These are phyloP conservation scores for Platyrinchus mystaceus DNA, from an alignment of 2,797 vertebrate species.

Conservation along the genomic window DNA sequence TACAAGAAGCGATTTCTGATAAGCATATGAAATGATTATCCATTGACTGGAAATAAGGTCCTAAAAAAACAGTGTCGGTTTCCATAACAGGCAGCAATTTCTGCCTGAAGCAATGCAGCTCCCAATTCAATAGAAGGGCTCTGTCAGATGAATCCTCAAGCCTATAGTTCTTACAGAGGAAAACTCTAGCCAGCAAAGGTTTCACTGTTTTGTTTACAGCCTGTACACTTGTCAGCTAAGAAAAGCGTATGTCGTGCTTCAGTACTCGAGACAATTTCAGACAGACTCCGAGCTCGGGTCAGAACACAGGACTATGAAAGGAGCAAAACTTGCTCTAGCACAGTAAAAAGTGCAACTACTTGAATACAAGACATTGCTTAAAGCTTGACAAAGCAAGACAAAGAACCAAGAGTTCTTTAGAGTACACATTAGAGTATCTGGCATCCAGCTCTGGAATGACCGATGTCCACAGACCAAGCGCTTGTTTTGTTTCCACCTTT, in stretches of 20 bases:
- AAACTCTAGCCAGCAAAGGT: neutral
- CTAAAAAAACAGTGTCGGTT: neutral
- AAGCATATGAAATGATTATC: neutral
- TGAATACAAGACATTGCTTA: neutral
- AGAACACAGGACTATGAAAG: neutral
- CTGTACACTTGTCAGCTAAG: accelerated
- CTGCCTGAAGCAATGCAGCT: neutral
- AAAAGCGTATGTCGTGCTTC: neutral
- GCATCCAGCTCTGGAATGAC: neutral
- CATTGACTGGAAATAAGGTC: neutral
- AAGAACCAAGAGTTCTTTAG: neutral
- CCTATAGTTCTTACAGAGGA: neutral
- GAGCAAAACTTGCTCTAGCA: neutral
- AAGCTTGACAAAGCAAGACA: neutral
- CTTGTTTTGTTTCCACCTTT: neutral
- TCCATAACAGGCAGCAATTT: neutral
- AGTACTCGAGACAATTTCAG: neutral
- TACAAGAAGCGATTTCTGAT: neutral
- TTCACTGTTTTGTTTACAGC: neutral
- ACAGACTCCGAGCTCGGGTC: neutral
- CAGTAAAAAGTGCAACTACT: neutral
- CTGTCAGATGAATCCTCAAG: neutral
- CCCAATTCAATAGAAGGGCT: accelerated
- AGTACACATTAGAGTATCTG: too few relatives aligned
- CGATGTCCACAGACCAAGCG: accelerated